Conservation (phyloP, 2,888 invertebrate species). For the Epistrophe grossulariae region DNA sequence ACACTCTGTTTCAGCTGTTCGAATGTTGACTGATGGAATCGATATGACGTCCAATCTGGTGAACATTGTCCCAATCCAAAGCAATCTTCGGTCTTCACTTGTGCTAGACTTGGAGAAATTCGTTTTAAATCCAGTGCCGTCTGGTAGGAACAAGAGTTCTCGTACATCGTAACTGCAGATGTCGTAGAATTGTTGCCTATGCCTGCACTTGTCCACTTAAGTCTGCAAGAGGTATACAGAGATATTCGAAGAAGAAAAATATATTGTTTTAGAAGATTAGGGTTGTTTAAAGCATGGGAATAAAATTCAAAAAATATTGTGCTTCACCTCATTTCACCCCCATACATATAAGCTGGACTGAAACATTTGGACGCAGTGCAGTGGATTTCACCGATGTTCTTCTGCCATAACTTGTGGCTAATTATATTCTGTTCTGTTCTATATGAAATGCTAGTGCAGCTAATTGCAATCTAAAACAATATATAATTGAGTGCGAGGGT, state of each 20-base stretch:
- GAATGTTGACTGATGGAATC: constrained; percentile 94
- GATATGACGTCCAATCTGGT: constrained; percentile 90
- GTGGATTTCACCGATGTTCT: constrained; percentile 66
- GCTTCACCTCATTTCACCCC: constrained; percentile 78
- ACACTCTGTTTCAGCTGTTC: constrained; percentile 95
- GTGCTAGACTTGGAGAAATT: constrained; percentile 85
- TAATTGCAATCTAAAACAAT: constrained; percentile 75
- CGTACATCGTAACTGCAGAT: constrained; percentile 89
- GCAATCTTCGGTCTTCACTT: constrained; percentile 85
- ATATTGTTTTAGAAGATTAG: neutral
- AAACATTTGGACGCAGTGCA: constrained; percentile 60
- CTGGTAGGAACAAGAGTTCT: constrained; percentile 96
- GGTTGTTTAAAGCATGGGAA: neutral
- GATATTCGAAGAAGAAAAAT: neutral
- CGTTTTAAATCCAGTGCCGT: constrained; percentile 92
- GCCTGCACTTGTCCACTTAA: constrained; percentile 81
- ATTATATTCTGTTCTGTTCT: constrained; percentile 60
- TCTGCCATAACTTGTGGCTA: constrained; percentile 62
- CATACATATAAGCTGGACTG: constrained; percentile 62
- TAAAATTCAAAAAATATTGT: constrained; percentile 11
- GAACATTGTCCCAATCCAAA: constrained; percentile 85
- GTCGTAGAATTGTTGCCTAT: constrained; percentile 62
- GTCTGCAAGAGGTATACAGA: constrained; percentile 76
- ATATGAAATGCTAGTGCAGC: constrained; percentile 43
- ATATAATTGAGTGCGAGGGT: constrained; percentile 76